phyloP scores from a whole-genome alignment of 2,797 vertebrate genomes.

The Mormyrus hasselquistii region DNA sequence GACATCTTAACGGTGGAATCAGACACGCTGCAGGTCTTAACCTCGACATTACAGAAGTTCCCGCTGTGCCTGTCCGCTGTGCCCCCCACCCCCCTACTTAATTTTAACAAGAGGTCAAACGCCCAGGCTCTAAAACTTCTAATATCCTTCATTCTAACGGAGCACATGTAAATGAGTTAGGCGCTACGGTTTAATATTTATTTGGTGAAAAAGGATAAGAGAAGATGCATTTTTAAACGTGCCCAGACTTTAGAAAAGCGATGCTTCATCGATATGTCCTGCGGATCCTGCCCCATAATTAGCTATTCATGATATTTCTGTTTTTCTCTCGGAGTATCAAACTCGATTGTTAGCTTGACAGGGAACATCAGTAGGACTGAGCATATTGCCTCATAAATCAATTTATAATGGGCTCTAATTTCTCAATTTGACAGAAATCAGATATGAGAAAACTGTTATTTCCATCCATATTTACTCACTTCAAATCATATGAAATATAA shows the following conservation, averaged over 20 bases:
- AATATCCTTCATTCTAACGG: conserved; percentile 31
- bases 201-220: conserved; percentile 14
- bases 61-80: neutral
- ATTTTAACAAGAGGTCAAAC: conserved; percentile 20
- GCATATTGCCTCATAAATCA: neutral
- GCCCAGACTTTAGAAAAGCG: conserved; percentile 8
- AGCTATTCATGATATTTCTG: conserved; percentile 7
- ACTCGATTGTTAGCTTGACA: conserved; percentile 14
- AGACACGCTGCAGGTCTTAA: conserved; percentile 23
- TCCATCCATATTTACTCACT: neutral
- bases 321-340: conserved; percentile 14
- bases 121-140: conserved; percentile 19
- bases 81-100: neutral
- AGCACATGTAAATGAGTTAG: conserved; percentile 13
- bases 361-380: neutral
- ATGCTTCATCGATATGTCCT: conserved; percentile 29
- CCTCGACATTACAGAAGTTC: conserved; percentile 20
- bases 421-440: conserved; percentile 20
- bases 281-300: conserved; percentile 1
- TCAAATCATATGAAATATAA: neutral
- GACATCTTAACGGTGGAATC: conserved; percentile 40
- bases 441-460: neutral
- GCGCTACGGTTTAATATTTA: neutral
- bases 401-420: conserved; percentile 24
- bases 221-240: conserved; percentile 19